A percentile compares a stretch with the other conserved stretches of the same genome.
phyloP scores from a whole-genome alignment of 2,888 invertebrate genomes.

The Escarpia spicata region DNA sequence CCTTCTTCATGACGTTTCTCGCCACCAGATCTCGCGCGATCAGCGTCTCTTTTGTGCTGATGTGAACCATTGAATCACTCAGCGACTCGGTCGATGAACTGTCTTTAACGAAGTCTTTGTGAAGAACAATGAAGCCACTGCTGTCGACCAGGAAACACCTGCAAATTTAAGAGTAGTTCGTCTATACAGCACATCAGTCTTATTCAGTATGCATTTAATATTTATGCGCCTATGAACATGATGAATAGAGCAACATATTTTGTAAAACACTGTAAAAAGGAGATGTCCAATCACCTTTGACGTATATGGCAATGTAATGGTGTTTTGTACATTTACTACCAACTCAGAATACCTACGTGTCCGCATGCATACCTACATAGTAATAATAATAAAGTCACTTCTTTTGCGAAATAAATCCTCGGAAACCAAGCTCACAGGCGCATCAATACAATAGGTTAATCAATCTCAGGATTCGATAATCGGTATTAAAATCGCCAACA shows the following conservation, averaged over 20 bases:
- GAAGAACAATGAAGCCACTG: neutral
- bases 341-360: too few species aligned
- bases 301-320: neutral
- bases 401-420: too few species aligned
- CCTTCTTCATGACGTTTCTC: too few species aligned
- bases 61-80: too few species aligned
- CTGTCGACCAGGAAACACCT: constrained; percentile 3
- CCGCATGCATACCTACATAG: too few species aligned
- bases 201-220: neutral
- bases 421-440: too few species aligned
- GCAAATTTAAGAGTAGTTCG: neutral
- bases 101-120: neutral
- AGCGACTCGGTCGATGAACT: neutral
- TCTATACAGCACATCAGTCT: neutral
- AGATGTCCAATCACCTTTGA: neutral
- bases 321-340: neutral
- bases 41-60: too few species aligned
- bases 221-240: neutral
- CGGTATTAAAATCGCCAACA: too few species aligned
- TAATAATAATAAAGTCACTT: too few species aligned
- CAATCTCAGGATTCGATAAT: too few species aligned
- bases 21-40: too few species aligned
- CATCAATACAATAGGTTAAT: too few species aligned
- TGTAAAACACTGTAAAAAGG: neutral
- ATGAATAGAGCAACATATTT: neutral